Percentiles rank a stretch among this genome's conserved stretches.
Evolutionary conservation across 2,113 vertebrate genomes (phyloP).

Genomic region (Chloebia gouldiae): DNA sequence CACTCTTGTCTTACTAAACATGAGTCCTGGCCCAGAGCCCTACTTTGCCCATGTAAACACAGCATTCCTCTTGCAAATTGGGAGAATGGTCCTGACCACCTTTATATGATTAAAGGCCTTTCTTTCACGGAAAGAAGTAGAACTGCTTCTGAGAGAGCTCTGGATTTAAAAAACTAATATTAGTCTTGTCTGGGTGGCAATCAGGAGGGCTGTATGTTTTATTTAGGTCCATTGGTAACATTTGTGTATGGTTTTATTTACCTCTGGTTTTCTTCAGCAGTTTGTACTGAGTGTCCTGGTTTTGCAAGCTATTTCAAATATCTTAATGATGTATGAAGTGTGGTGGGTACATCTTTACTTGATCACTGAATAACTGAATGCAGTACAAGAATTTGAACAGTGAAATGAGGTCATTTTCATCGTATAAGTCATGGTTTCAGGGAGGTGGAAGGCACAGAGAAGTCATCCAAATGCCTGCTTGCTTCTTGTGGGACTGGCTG

Average conservation of each 20-base stretch:
- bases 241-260: neutral
- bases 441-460: neutral
- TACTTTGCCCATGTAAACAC: accelerated
- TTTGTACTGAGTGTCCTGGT: neutral
- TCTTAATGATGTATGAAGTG: neutral
- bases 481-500: neutral
- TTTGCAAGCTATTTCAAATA: neutral
- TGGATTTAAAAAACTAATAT: neutral
- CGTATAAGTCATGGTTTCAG: neutral
- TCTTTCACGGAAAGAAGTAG: neutral
- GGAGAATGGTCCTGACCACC: neutral
- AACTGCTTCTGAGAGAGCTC: neutral
- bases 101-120: neutral
- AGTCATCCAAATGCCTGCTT: neutral
- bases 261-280: neutral
- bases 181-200: neutral
- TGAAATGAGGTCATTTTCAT: neutral
- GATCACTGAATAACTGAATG: neutral
- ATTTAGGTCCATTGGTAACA: neutral
- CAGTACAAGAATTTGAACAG: neutral
- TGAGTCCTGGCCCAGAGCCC: neutral
- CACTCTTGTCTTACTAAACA: neutral
- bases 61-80: neutral
- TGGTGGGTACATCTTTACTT: neutral
- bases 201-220: neutral